Base-by-base conservation (phyloP, 23 tunicate genomes). In the Styela clava region DNA sequence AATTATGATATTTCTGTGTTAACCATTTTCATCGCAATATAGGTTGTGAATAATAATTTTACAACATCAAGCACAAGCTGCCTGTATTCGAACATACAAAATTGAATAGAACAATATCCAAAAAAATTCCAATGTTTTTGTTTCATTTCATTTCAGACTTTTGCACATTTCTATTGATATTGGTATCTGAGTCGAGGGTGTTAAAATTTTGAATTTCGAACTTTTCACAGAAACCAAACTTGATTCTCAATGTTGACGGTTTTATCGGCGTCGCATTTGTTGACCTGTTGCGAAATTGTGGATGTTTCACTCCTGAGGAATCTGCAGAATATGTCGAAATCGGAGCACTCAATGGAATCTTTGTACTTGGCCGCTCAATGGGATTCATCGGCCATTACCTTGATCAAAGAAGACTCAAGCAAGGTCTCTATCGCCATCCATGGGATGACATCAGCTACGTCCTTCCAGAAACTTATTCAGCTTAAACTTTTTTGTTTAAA, bases 371-470 rank as follows among this genome's bases (percentile, higher is more conserved):
- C 1, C 76, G 85, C 24, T 85, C 91, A 35, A 89, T 95, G 96
- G 99, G 99, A 20, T 95, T 95, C 77, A 95, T 95, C 64, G 99
- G 99, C n/a, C 99, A 95, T 74, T 95, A 89, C 65, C 74, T 95
- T 35, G 99, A 95, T 64, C 99, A 95, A 63, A 63, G 79, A 31
- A 79, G 99, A 9, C 88, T 95, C 30, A 95, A 95, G 77, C 99
- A 95, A 67, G 99, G 99, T 73, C 92, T 95, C 19, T 95, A 95
- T 70, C 92, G 99, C 52, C 99, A 95, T 62, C 99, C 99, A 2
- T 89, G 96, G 96, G 99, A 95, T 80, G 99, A 95, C 61, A 95
- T 95, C 84, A 86, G 92, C 62, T 95, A 95, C 86, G 97, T 95
- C 1, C 83, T 95, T 24, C 99, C 99, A 1, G 99, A 95, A 65